Evolutionary conservation across 2,888 invertebrate species (phyloP), one percentile per base, ranked within the genome.

Genomic region (Autographa gamma): DNA sequence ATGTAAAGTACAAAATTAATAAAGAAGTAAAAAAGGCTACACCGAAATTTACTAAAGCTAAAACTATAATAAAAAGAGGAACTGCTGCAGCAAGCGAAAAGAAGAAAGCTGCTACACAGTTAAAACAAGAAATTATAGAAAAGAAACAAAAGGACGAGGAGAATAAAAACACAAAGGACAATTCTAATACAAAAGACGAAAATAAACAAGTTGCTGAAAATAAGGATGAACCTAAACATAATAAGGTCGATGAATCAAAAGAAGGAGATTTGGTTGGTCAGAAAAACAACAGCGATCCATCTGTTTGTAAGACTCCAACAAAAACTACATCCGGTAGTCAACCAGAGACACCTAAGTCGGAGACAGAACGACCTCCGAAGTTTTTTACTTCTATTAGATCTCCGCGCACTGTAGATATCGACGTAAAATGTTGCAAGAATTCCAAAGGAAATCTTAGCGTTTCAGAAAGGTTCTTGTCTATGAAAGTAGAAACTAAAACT

Each of bases 381-480:
- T 95, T 95, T 86, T 95, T 95, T 69, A 95, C 95, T 14, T 95
- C 95, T 1, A 90, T 78, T 74, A 88, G 95, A 82, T 92, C 93
- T 60, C 94, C 95, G 19, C 91, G 95, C 80, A 93, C 89, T 38
- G 93, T 95, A 19, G 95, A 95, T 63, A 94, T 95, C 67, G 95
- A 95, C 80, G 93, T 95, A 0, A 95, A 95, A 86, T 95, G 92
- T 80, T 93, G 90, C 63, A 95, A 95, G 87, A 95, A 90, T 79
- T 92, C 94, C 8, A 95, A 95, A 87, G 95, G 95, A n/a, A 95
- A 93, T 80, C 85, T 95, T 63, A 93, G 91, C 76, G 92, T 93
- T 43, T 94, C 94, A 32, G 95, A 95, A 86, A 89, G 94, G 76
- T 95, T 95, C 83, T 80, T 93, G 58, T 92, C 95, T 3, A 87